These are phyloP conservation scores for Meteorus cinctellus DNA, from an alignment of 2,888 invertebrate species.

Conservation along the genomic window DNA sequence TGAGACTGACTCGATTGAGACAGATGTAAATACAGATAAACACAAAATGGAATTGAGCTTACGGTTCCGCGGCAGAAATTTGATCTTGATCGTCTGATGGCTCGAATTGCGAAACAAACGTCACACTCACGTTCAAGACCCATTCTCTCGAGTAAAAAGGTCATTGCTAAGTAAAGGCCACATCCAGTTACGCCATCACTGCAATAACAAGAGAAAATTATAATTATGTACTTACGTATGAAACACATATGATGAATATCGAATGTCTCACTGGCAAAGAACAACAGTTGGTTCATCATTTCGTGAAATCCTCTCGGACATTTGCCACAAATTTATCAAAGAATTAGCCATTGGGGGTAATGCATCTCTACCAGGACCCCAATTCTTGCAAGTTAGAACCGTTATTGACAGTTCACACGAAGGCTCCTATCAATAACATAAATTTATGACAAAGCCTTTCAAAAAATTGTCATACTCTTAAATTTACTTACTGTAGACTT, in stretches of 20 bases:
- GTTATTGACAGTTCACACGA: slow-evolving; percentile 48
- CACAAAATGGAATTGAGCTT: slow-evolving; percentile 40
- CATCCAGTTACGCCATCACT: slow-evolving; percentile 74
- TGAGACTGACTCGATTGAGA: too few species aligned
- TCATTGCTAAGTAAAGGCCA: slow-evolving; percentile 73
- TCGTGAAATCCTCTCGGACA: slow-evolving; percentile 64
- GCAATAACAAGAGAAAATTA: slow-evolving; percentile 46
- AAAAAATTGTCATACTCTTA: too few species aligned
- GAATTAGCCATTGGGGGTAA: slow-evolving; percentile 60
- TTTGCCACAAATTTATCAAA: slow-evolving; percentile 69
- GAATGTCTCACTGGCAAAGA: slow-evolving; percentile 71
- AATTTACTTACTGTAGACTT: slow-evolving; percentile 53
- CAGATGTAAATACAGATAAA: too few species aligned
- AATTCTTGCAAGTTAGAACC: slow-evolving; percentile 62
- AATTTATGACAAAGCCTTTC: background rate
- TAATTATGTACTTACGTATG: too few species aligned
- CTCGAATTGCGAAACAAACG: slow-evolving; percentile 73
- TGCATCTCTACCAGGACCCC: slow-evolving; percentile 59
- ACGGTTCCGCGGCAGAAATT: slow-evolving; percentile 70
- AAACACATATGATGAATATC: slow-evolving; percentile 42
- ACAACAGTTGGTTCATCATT: slow-evolving; percentile 66
- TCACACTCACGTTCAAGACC: slow-evolving; percentile 75
- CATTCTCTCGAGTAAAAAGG: slow-evolving; percentile 74
- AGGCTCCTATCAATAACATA: slow-evolving; percentile 46
- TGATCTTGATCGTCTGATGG: slow-evolving; percentile 71